Base-by-base conservation (phyloP, 2,797 vertebrate species). In the Phoxinus dragarum region DNA sequence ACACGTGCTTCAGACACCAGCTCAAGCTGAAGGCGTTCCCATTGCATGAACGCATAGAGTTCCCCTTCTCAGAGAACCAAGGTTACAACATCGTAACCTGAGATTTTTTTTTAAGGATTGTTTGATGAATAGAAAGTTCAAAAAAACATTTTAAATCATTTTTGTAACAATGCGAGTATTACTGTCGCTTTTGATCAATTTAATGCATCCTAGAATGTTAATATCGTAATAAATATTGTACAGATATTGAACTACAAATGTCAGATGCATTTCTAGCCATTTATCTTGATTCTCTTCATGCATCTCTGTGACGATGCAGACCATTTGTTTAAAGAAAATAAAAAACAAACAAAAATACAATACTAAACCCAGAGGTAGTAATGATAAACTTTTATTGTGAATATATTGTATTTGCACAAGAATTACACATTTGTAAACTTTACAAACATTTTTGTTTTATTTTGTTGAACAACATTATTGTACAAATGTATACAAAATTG, bases 401-500 rank as follows among this genome's bases (percentile, higher is more conserved):
- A 99, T 98, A 98, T 97, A 97, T 96, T 95, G 95, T 93, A 97
- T 98, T 95, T 97, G 95, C 97, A 99, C 98, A 97, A 97, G 96
- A 97, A 96, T 97, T 95, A 95, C 97, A 98, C 96, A 93, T 94
- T 93, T 94, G 92, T 94, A 96, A 96, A 95, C 96, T 96, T 96
- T 98, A 99, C 97, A 99, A 98, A 98, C 93, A 94, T 93, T 93
- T 84, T 93, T 93, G 91, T 90, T 90, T 94, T 96, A 59, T 92
- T 93, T 88, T 93, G 89, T 94, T 94, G 93, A 93, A 92, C 97
- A 98, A 96, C 95, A 96, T 95, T 97, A 97, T 96, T 96, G 95
- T 99, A 99, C 97, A 99, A 99, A 98, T 98, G 96, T 97, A 97
- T 99, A 98, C 96, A 99, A 99, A 99, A 98, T 94, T 78, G 90